A percentile compares a stretch with the other conserved stretches of the same genome.
These are phyloP conservation scores for Akabosia matsudoensis DNA, from an alignment of 1,140 invertebrate species.

Conservation along the genomic window DNA sequence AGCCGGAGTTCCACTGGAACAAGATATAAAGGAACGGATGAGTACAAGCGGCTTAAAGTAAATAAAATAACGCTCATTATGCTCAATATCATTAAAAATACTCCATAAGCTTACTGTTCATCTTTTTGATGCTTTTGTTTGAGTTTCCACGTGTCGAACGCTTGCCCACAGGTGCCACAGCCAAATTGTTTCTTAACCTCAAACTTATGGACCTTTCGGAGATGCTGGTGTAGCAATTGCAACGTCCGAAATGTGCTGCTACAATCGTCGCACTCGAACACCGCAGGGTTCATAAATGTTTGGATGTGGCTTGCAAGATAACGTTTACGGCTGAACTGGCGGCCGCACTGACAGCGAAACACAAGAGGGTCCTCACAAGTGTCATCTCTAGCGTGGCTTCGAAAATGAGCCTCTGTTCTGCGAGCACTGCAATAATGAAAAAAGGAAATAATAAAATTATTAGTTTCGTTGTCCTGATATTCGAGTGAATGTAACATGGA, in stretches of 20 bases:
- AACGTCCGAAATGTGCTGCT: neutral
- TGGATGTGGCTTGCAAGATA: neutral
- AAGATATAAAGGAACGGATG: no score
- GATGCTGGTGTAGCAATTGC: neutral
- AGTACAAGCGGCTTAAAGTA: no score
- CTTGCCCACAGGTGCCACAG: neutral
- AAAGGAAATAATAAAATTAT: no score
- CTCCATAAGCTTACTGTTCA: no score
- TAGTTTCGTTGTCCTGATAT: neutral
- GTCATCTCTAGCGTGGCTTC: neutral
- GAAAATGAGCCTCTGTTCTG: neutral
- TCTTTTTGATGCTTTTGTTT: no score
- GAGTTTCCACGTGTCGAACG: no score
- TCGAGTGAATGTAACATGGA: neutral
- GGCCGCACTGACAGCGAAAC: neutral
- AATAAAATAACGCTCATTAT: no score
- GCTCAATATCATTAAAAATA: no score
- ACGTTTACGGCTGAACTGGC: neutral
- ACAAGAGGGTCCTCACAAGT: neutral
- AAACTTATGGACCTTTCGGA: neutral
- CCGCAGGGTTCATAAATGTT: neutral
- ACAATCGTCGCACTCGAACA: neutral
- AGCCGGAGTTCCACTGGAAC: no score
- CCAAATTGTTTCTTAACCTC: neutral
- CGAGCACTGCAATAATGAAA: no score